A percentile compares a stretch with the other conserved stretches of the same genome.
These are phyloP conservation scores for Potamilus streckersoni DNA, from an alignment of 1,140 invertebrate species.

Conservation along the genomic window DNA sequence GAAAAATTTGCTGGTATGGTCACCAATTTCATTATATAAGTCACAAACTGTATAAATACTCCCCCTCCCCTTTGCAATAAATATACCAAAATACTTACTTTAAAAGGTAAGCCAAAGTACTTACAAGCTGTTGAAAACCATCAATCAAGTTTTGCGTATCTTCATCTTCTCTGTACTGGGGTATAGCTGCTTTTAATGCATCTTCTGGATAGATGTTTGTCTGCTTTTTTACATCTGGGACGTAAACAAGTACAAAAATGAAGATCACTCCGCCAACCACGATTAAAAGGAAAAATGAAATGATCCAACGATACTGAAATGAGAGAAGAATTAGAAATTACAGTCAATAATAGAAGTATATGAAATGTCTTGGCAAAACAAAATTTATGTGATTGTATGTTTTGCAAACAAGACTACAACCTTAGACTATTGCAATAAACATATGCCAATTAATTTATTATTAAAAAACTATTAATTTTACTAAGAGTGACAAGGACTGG, in stretches of 20 bases:
- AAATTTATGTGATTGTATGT: no score
- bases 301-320: slow-evolving; percentile 28
- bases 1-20: no score
- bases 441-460: no score
- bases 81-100: background rate
- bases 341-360: no score
- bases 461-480: no score
- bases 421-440: no score
- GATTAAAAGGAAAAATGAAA: slow-evolving; percentile 30
- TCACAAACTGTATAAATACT: no score
- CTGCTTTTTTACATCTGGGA: slow-evolving; percentile 18
- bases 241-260: slow-evolving; percentile 78
- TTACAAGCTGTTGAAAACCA: slow-evolving; percentile 90
- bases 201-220: slow-evolving; percentile 79
- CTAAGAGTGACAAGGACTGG: no score
- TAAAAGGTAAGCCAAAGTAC: slow-evolving; percentile 17
- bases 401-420: no score
- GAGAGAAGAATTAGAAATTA: background rate
- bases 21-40: no score
- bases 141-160: slow-evolving; percentile 94
- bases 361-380: no score
- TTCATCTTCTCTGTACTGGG: slow-evolving; percentile 87
- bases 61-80: no score
- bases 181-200: slow-evolving; percentile 87
- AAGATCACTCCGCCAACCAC: slow-evolving; percentile 57